A percentile compares a stretch with the other conserved stretches of the same genome.
Conservation (phyloP, 2,113 vertebrate species). For the Leptocoma aspasia region DNA sequence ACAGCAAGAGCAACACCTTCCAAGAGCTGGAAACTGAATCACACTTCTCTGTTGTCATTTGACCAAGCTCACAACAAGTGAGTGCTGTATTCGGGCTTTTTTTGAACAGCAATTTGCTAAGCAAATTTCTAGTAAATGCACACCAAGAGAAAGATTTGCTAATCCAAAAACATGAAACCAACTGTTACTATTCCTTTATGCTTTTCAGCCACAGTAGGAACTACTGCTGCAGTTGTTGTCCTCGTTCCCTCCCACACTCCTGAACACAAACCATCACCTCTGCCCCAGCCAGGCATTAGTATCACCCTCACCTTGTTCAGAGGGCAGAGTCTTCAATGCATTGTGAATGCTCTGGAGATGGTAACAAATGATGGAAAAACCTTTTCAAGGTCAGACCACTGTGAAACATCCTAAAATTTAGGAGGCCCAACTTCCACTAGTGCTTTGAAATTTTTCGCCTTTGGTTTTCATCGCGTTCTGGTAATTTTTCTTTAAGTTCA, state of each 20-base stretch:
- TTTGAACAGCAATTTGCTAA: neutral
- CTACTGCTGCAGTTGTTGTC: neutral
- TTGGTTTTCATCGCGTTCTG: fast-evolving
- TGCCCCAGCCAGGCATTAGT: neutral
- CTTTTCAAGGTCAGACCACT: neutral
- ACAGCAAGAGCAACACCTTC: neutral
- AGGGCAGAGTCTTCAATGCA: fast-evolving
- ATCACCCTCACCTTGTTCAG: neutral
- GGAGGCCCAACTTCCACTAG: neutral
- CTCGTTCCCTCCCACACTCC: neutral
- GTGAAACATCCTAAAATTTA: neutral
- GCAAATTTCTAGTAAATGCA: neutral
- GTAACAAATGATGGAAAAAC: neutral
- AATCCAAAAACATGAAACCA: neutral
- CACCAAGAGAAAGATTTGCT: neutral
- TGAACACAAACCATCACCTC: neutral
- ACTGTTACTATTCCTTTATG: neutral
- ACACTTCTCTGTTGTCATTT: neutral
- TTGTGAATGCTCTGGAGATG: neutral
- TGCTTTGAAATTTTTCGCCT: neutral
- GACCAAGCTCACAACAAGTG: neutral
- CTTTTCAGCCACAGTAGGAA: neutral
- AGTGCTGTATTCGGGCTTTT: neutral
- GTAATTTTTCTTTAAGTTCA: neutral
- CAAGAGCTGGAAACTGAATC: neutral